Conservation (phyloP, 2,797 vertebrate genomes). For the Anguilla pacifica region DNA sequence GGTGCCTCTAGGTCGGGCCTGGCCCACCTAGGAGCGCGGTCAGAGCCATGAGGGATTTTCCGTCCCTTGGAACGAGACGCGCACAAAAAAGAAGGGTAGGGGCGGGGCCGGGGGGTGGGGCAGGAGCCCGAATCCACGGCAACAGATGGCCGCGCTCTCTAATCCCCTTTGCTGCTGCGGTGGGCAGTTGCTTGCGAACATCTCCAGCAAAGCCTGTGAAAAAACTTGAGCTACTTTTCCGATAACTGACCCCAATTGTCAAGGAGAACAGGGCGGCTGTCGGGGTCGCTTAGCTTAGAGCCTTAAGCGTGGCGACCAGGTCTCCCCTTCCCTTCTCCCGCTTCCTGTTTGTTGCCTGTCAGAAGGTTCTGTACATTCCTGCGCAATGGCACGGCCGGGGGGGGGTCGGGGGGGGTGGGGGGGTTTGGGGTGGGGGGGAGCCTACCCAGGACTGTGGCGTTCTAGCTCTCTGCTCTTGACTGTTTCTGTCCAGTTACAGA, state of each 20-base stretch:
- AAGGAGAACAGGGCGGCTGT: slow-evolving; percentile 76
- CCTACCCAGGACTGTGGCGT: slow-evolving; percentile 42
- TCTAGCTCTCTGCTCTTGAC: slow-evolving; percentile 24
- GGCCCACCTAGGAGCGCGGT: neutral
- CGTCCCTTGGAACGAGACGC: neutral
- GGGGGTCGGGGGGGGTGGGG: slow-evolving; percentile 12
- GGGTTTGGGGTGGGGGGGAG: slow-evolving; percentile 26
- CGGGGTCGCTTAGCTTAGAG: slow-evolving; percentile 71
- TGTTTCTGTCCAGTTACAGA: neutral
- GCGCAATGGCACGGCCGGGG: slow-evolving; percentile 34
- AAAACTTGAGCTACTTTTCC: slow-evolving; percentile 80
- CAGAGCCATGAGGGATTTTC: neutral
- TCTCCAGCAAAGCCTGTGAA: slow-evolving; percentile 75
- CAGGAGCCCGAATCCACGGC: slow-evolving; percentile 62
- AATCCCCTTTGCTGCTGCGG: slow-evolving; percentile 81
- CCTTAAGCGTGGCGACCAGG: slow-evolving; percentile 69
- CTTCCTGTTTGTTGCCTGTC: slow-evolving; percentile 68
- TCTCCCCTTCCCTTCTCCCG: slow-evolving; percentile 43
- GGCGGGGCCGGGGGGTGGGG: slow-evolving; percentile 60
- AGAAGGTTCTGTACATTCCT: slow-evolving; percentile 53
- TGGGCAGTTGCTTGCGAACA: slow-evolving; percentile 78
- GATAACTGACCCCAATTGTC: slow-evolving; percentile 80
- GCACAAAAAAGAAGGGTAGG: slow-evolving; percentile 61
- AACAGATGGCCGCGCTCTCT: slow-evolving; percentile 77
- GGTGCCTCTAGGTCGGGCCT: neutral